phyloP scores from a whole-genome alignment of 2,888 invertebrate species.

The Dermolepida albohirtum region DNA sequence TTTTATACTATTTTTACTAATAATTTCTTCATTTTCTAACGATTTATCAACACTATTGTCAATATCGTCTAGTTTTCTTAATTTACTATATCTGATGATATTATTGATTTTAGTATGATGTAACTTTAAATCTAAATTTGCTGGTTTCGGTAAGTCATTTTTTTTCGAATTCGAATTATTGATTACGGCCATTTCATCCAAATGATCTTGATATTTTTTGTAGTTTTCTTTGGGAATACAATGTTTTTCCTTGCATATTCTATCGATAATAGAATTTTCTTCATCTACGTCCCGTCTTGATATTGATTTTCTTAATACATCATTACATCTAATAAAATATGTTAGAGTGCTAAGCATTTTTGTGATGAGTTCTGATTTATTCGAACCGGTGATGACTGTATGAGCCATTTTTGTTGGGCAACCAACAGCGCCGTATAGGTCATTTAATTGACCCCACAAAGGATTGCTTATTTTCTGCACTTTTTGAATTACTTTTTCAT shows the following conservation, averaged over 20 bases:
- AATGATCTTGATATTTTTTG: constrained; percentile 59
- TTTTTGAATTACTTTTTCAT: constrained; percentile 69
- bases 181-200: constrained; percentile 53
- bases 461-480: constrained; percentile 83
- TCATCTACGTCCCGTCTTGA: constrained; percentile 46
- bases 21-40: not conserved
- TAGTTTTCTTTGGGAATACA: constrained; percentile 60
- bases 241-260: constrained; percentile 55
- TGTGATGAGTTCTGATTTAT: constrained; percentile 75
- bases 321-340: constrained; percentile 87
- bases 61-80: constrained; percentile 6
- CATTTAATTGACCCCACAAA: constrained; percentile 89
- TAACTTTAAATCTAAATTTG: constrained; percentile 15
- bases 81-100: constrained; percentile 22
- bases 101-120: constrained; percentile 19
- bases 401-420: constrained; percentile 81
- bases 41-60: not conserved
- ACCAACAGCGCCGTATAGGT: constrained; percentile 88
- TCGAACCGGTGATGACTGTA: constrained; percentile 81
- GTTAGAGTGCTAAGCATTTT: constrained; percentile 82
- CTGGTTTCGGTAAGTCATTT: not conserved
- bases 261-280: constrained; percentile 60
- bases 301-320: constrained; percentile 68
- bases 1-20: not conserved
- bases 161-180: constrained; percentile 16